Base-by-base conservation (phyloP, 1,140 invertebrate species). In the Pygmarrhopalites habei region DNA sequence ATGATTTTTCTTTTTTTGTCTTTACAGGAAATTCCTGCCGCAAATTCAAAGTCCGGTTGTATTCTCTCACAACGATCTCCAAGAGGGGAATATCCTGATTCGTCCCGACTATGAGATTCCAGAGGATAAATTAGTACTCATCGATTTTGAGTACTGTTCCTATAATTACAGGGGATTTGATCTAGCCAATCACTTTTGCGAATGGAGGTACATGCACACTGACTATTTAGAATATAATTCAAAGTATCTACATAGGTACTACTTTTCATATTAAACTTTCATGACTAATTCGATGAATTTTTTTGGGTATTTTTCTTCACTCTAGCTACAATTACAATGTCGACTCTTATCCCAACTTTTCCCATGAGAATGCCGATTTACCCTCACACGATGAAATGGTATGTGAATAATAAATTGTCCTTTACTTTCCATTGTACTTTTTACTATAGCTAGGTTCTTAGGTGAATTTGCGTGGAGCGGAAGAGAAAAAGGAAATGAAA, bases 1-100 rank as follows among this genome's bases (percentile, higher is more conserved):
- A n/a, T n/a, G n/a, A n/a, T n/a, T n/a, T n/a, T n/a, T n/a, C n/a
- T n/a, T n/a, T n/a, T 12, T 12, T 35, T 35, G 10, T 39, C 39
- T 12, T 49, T 53, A 41, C n/a, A 30, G 81, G 67, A 72, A 75
- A 56, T 77, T 77, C 47, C 68, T 82, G 41, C 72, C 68, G 2
- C 71, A 73, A 58, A 70, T 80, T 5, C 71, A 77, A n/a, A 88
- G 89, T 62, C 89, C 91, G 0, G 90, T 97, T 1, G 86, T 94
- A 0, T 99, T 99, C 76, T 95, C 92, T 73, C 95, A 99, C 77
- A 98, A 98, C 76, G 95, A 98, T 74, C 80, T 97, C 75, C 95
- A 98, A 77, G 92, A 96, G 82, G 95, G 95, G 75, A 85, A 82
- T 71, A 80, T 80, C 62, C 70, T 81, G 2, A 64, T 77, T 32